Base-by-base conservation (phyloP, 2,797 vertebrate genomes). In the Leucoraja ocellata region DNA sequence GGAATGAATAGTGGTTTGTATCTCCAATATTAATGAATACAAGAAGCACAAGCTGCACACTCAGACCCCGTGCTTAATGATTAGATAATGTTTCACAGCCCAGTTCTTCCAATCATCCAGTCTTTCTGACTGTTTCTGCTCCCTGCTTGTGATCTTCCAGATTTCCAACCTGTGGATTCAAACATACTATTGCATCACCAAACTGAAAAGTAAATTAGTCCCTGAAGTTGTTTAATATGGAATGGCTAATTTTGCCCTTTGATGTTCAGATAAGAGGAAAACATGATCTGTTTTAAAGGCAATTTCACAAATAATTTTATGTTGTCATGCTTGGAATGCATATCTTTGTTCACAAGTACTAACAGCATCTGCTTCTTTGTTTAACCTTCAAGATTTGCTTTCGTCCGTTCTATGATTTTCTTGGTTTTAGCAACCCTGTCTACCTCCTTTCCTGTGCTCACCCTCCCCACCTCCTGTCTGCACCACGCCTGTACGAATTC, bases 241-340 rank as follows among this genome's bases (percentile, higher is more conserved):
- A 32, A 32, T 61, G 28, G 11, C 61, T 88, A 88, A 88, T 88
- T 86, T 88, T 16, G 83, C 16, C 14, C 58, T 32, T 14, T 65
- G 25, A 32, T 84, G 61, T 7, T 88, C 28, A 65, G 84, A 5
- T 21, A 88, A 84, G 0, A 61, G 58, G 54, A 25, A 16, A 25
- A 25, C 23, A 28, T 13, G 6, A 86, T 32, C 16, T 83, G 81
- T 32, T 86, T 86, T 5, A 16, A 61, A 65, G 58, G 83, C 83
- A 86, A 25, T 4, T 86, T 86, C 61, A 63, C 13, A n/a, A 86
- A 86, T 65, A 86, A 65, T 86, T 86, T n/a, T 65, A 86, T 86
- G 58, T n/a, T 86, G 83, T 86, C 58, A 32, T 13, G 1, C 61
- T 86, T 86, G 28, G 61, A 65, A 61, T 16, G 61, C 18, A 39